Percentiles rank a stretch among this genome's conserved stretches.
Conservation (phyloP, 2,113 vertebrate species). For the Sebastes fasciatus region DNA sequence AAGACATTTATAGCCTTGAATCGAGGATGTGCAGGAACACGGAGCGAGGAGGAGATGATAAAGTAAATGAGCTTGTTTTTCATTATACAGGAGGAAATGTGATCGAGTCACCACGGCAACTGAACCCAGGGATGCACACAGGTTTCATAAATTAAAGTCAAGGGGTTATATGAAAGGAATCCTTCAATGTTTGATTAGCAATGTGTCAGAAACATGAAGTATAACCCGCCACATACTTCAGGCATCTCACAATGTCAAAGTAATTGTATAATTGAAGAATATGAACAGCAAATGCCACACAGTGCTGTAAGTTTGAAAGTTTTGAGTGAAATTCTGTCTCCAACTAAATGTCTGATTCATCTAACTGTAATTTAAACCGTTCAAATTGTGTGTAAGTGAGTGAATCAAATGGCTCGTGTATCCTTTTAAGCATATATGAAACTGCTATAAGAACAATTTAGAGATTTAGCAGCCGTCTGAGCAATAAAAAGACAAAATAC, state of each 20-base stretch:
- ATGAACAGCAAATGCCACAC: neutral
- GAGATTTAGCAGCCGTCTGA: neutral
- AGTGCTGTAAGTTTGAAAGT: neutral
- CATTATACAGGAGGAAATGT: slow-evolving; percentile 55
- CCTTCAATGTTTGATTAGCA: slow-evolving; percentile 14
- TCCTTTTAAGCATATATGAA: slow-evolving; percentile 12
- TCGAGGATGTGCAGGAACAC: slow-evolving; percentile 46
- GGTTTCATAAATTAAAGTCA: slow-evolving; percentile 42
- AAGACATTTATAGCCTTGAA: slow-evolving; percentile 28
- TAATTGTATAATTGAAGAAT: neutral
- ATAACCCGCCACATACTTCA: neutral
- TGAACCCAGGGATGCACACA: slow-evolving; percentile 31
- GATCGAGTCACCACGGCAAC: slow-evolving; percentile 64
- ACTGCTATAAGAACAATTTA: slow-evolving; percentile 10
- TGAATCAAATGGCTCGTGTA: slow-evolving; percentile 2
- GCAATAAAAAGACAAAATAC: slow-evolving; percentile 5
- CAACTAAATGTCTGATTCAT: slow-evolving; percentile 14
- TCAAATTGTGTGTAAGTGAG: slow-evolving; percentile 8
- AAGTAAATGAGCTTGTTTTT: slow-evolving; percentile 62
- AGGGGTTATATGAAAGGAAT: slow-evolving; percentile 17
- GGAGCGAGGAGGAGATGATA: slow-evolving; percentile 37
- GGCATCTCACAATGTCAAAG: neutral
- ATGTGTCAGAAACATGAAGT: slow-evolving; percentile 2
- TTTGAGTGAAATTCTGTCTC: slow-evolving; percentile 15
- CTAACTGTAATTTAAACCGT: slow-evolving; percentile 3